Percentiles rank a stretch among this genome's conserved stretches.
phyloP scores from a whole-genome alignment of 2,888 invertebrate genomes.

The Tipula confusa region DNA sequence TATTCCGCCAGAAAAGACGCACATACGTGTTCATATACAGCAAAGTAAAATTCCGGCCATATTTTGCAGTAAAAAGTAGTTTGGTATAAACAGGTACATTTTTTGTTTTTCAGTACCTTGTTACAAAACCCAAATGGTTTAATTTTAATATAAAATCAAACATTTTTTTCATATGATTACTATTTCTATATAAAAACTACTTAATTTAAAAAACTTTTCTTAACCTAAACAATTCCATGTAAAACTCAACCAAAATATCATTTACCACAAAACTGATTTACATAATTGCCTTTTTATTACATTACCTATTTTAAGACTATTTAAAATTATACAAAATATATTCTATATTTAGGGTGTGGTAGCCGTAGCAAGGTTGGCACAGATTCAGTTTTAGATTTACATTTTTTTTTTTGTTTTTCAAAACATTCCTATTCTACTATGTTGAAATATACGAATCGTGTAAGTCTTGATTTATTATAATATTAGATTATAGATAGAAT shows the following conservation, averaged over 20 bases:
- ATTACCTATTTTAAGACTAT: background rate
- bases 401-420: background rate
- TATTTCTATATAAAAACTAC: no score
- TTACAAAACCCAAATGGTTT: no score
- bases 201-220: no score
- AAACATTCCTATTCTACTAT: background rate
- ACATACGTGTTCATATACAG: no score
- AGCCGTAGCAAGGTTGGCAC: background rate
- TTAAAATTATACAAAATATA: background rate
- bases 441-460: background rate
- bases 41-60: no score
- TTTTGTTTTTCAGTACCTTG: no score
- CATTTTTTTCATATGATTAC: no score
- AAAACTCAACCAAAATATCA: background rate
- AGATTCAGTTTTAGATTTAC: background rate
- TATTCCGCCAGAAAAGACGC: no score
- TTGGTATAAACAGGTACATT: no score
- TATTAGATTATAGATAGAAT: background rate
- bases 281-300: background rate
- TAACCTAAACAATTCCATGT: background rate
- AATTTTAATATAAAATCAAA: no score
- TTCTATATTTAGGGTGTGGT: slow-evolving; percentile 21
- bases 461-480: background rate
- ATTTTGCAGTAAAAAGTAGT: no score
- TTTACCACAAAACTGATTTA: background rate